Evolutionary conservation across 2,113 vertebrate species (phyloP).

Genomic region (Baryphthengus martii): DNA sequence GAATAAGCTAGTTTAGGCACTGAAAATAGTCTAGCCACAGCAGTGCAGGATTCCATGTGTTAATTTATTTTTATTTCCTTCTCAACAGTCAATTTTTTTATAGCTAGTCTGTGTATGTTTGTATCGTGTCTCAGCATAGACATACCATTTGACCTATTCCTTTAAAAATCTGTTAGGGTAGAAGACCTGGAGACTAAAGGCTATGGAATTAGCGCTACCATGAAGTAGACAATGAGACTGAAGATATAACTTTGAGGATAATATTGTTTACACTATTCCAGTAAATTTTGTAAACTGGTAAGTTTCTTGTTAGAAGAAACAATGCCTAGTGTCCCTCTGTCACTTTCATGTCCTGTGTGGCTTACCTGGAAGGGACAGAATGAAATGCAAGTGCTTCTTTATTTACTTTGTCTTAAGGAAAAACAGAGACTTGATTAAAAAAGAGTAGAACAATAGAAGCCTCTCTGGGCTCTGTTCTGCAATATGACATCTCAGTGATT

Average conservation of each 20-base stretch:
- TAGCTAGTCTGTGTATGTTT: fast-evolving
- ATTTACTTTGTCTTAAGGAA: conserved; percentile 29
- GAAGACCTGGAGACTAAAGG: background rate
- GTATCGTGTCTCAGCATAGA: background rate
- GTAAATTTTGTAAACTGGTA: background rate
- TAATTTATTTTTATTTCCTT: background rate
- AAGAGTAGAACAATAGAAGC: background rate
- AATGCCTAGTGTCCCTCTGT: background rate
- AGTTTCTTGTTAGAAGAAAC: background rate
- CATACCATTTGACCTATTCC: background rate
- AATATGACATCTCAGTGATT: background rate
- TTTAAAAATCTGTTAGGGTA: background rate
- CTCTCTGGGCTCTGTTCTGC: background rate
- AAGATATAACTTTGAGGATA: background rate
- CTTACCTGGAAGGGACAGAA: background rate
- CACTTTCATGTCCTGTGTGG: background rate
- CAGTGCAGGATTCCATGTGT: background rate
- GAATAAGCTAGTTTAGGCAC: background rate
- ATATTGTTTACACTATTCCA: background rate
- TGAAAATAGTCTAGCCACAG: background rate
- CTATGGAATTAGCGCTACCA: background rate
- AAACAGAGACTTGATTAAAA: conserved; percentile 26
- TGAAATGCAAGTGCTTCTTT: conserved; percentile 3
- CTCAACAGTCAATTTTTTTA: background rate
- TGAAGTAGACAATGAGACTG: background rate